Conservation (phyloP, 2,888 invertebrate genomes). For the Acleris sparsana region DNA sequence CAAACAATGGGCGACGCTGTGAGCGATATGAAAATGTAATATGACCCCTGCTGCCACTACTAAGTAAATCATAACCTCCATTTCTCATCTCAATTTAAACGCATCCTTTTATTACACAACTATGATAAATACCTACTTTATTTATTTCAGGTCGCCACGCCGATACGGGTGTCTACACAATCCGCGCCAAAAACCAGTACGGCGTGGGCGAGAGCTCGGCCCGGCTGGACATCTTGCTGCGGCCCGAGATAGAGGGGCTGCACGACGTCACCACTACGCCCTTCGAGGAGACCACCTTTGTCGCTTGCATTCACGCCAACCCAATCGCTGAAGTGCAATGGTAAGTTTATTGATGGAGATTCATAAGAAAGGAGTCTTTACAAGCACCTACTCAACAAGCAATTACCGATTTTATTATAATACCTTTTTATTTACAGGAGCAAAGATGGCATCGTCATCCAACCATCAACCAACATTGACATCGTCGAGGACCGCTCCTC, state of each 20-base stretch:
- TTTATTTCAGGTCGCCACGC: constrained; percentile 83
- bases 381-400: neutral
- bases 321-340: constrained; percentile 95
- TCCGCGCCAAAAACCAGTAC: constrained; percentile 91
- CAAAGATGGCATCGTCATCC: constrained; percentile 85
- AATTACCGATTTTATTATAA: neutral
- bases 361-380: neutral
- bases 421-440: constrained; percentile 64
- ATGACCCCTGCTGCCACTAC: no score
- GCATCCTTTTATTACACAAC: neutral
- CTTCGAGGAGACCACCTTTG: constrained; percentile 90
- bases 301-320: constrained; percentile 93
- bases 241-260: constrained; percentile 91
- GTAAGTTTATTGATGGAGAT: constrained; percentile 57
- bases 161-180: constrained; percentile 92
- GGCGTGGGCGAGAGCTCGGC: constrained; percentile 89
- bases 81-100: no score
- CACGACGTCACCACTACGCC: constrained; percentile 89
- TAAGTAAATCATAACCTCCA: no score
- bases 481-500: constrained; percentile 84
- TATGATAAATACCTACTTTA: neutral
- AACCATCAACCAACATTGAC: constrained; percentile 82
- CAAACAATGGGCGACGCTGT: no score
- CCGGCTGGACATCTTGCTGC: constrained; percentile 89
- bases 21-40: no score